Evolutionary conservation across 1,140 invertebrate genomes (phyloP).

Genomic region (Pemphigus obesinymphae): DNA sequence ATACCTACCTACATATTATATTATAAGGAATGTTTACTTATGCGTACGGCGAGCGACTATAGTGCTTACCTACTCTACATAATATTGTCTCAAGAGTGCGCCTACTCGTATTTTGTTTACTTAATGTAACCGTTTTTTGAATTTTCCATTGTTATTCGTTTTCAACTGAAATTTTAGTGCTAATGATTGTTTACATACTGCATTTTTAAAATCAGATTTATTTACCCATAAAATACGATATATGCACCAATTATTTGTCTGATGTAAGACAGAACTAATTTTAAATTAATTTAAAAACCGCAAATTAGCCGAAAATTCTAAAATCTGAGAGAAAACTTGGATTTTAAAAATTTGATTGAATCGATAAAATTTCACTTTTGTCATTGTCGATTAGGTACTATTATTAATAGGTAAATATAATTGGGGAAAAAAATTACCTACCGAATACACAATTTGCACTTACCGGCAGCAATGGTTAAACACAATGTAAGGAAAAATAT

Average conservation of each 20-base stretch:
- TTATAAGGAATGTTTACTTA: background rate
- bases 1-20: background rate
- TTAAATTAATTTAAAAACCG: too few species aligned
- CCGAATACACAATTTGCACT: background rate
- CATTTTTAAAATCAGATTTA: background rate
- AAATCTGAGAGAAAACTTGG: too few species aligned
- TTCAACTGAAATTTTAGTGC: background rate
- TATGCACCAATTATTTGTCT: background rate
- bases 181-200: slow-evolving; percentile 12
- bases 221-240: background rate
- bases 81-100: slow-evolving; percentile 11
- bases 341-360: too few species aligned
- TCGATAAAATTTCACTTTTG: too few species aligned
- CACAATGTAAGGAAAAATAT: background rate
- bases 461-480: background rate
- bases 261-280: background rate
- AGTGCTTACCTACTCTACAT: background rate
- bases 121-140: background rate
- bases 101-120: background rate
- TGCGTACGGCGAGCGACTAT: background rate
- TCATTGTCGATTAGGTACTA: too few species aligned
- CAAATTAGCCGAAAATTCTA: too few species aligned
- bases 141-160: background rate
- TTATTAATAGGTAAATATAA: too few species aligned
- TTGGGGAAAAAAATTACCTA: too few species aligned